Conservation (phyloP, 1,140 invertebrate species). For the Eufriesea mexicana region DNA sequence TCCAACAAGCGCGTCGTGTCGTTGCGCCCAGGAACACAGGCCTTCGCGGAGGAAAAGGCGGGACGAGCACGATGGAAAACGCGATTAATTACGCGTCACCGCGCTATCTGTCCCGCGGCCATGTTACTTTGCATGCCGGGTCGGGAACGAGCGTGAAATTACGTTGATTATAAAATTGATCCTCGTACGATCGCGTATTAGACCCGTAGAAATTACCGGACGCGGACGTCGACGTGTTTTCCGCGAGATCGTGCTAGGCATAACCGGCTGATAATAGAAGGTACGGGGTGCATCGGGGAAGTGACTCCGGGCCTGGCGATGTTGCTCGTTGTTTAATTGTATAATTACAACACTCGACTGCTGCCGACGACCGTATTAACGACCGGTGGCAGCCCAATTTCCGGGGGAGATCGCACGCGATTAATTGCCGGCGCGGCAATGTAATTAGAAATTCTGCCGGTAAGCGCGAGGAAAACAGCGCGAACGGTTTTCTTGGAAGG, state of each 20-base stretch:
- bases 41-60: neutral
- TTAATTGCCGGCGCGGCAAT: conserved; percentile 17
- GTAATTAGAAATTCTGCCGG: conserved; percentile 40
- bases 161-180: conserved; percentile 35
- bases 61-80: conserved; percentile 20
- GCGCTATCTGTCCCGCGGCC: conserved; percentile 17
- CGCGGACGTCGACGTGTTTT: conserved; percentile 26
- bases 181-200: conserved; percentile 45
- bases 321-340: conserved; percentile 38
- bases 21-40: neutral
- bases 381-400: neutral
- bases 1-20: neutral
- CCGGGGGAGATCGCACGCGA: conserved; percentile 12
- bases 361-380: conserved; percentile 16
- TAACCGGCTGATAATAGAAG: neutral
- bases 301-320: neutral
- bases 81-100: conserved; percentile 44
- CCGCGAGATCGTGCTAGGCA: conserved; percentile 2
- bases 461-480: conserved; percentile 15
- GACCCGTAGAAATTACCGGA: conserved; percentile 53
- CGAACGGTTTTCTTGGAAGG: neutral
- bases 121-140: conserved; percentile 31
- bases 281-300: neutral
- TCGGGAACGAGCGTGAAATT: conserved; percentile 52
- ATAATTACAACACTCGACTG: conserved; percentile 37